Evolutionary conservation across 2,888 invertebrate genomes (phyloP), one percentile per base, ranked within the genome.

Genomic region (Heliothis peltigera): DNA sequence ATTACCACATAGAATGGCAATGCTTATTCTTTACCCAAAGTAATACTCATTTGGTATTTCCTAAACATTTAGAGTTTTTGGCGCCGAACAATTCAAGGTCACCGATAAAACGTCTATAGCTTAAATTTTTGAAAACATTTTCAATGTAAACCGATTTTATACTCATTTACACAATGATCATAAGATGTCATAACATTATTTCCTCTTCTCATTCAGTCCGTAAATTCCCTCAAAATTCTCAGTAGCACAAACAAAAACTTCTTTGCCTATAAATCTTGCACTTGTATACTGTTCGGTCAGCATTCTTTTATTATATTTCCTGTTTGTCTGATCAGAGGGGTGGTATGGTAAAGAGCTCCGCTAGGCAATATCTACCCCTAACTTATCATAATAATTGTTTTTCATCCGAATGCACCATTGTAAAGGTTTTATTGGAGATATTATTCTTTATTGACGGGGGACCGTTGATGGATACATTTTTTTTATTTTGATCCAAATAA

Each of bases 301-400:
- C 10, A 15, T 68, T 71, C 43, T 35, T 70, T 61, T 62, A 64
- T 25, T 61, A 59, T 59, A 62, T 64, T 78, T 68, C 77, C 71
- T 72, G 62, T 75, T 79, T 71, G 43, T 66, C 48, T 56, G 28
- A 48, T 43, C 42, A 35, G 1, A 21, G 4, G 39, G 55, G 49
- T n/a, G n/a, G n/a, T n/a, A n/a, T 15, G 8, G 15, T 8, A 21
- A 44, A 53, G 10, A 64, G 59, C 48, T 44, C 12, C 22, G 15
- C 43, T 52, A 39, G 47, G 48, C 56, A 70, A 68, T 69, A 55
- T 56, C 47, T 21, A 17, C 8, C 46, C 65, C 64, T 4, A 19
- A 63, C 59, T 65, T 54, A 57, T 65, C 63, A 79, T 71, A 68
- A 62, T 59, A 64, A 68, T 67, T 62, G 63, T 66, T 79, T 64